A percentile compares a stretch with the other conserved stretches of the same genome.
These are phyloP conservation scores for Choloepus hoffmanni DNA, from an alignment of 2,113 vertebrate genomes.

Conservation along the genomic window DNA sequence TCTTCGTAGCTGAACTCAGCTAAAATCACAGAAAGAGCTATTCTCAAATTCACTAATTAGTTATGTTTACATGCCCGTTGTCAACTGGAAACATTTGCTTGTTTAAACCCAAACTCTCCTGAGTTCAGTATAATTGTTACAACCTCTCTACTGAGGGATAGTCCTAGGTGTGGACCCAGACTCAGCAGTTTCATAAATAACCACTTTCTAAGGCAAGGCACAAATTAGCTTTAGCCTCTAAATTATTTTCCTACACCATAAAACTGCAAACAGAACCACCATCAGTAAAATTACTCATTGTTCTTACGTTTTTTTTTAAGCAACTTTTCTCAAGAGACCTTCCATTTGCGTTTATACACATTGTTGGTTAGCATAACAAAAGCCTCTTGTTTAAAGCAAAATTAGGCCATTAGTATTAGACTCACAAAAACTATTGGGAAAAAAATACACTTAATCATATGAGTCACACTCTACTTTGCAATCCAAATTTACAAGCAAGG, in stretches of 20 bases:
- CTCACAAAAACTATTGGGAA: neutral
- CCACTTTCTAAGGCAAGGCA: neutral
- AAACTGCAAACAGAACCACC: neutral
- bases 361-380: neutral
- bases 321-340: neutral
- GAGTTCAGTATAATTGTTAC: neutral
- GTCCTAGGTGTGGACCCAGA: neutral
- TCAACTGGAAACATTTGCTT: neutral
- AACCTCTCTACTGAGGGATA: no score
- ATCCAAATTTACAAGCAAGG: neutral
- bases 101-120: neutral
- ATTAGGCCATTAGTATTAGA: neutral
- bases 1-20: neutral
- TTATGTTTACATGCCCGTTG: rapidly evolving
- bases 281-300: neutral
- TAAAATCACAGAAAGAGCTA: neutral
- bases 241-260: neutral
- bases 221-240: neutral
- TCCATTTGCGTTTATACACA: neutral
- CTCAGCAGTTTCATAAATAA: neutral
- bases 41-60: neutral
- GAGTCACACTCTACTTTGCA: neutral
- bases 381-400: constrained; percentile 4
- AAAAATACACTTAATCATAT: neutral
- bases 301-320: neutral